Evolutionary conservation across 2,888 invertebrate genomes (phyloP).

Genomic region (Cryptophagus acutangulus): DNA sequence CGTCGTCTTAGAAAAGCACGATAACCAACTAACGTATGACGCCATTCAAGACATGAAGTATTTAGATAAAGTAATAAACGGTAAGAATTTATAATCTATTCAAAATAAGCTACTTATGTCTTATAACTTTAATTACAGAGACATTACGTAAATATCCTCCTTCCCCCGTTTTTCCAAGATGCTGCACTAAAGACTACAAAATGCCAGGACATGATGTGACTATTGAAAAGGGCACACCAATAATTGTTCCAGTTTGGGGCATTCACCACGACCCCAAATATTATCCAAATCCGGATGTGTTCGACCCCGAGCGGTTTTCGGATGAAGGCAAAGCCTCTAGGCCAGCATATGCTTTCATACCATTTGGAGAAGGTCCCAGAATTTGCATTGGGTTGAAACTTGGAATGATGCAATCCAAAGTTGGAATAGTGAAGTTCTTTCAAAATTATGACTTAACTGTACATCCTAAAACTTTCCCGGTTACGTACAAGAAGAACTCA

Average conservation of each 20-base stretch:
- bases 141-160: conserved; percentile 24
- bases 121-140: conserved; percentile 17
- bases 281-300: conserved; percentile 20
- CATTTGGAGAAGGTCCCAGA: conserved; percentile 27
- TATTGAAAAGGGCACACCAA: conserved; percentile 18
- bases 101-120: too few species aligned
- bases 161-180: conserved; percentile 17
- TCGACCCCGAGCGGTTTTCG: conserved; percentile 26
- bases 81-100: background rate
- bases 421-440: conserved; percentile 5
- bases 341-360: conserved; percentile 20
- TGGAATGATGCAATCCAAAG: conserved; percentile 9
- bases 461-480: conserved; percentile 3
- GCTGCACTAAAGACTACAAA: conserved; percentile 23
- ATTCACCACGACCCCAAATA: conserved; percentile 22
- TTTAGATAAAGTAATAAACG: conserved; percentile 33
- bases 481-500: background rate
- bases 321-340: conserved; percentile 20
- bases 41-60: conserved; percentile 24
- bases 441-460: conserved; percentile 4
- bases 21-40: conserved; percentile 29
- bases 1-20: conserved; percentile 21
- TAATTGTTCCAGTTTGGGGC: conserved; percentile 19
- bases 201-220: conserved; percentile 19
- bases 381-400: conserved; percentile 19